A percentile compares a stretch with the other conserved stretches of the same genome.
Evolutionary conservation across 2,113 vertebrate genomes (phyloP).

Genomic region (Peromyscus polionotus): DNA sequence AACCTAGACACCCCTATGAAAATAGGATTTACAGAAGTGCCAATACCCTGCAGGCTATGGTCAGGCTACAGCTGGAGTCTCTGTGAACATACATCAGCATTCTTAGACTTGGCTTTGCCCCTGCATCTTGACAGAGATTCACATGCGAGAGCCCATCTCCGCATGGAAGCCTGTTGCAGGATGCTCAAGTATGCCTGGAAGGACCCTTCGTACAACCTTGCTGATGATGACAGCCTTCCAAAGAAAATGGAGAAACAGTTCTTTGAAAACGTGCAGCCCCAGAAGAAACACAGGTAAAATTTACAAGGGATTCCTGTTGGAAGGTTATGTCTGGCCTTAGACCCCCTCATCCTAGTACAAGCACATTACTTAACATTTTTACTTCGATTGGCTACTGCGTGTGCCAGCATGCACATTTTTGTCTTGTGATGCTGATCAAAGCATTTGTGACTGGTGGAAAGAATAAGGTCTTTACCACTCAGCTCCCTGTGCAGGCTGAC

Average conservation of each 20-base stretch:
- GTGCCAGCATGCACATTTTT: not conserved
- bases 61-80: not conserved
- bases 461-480: not conserved
- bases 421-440: not conserved
- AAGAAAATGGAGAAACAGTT: slow-evolving; percentile 46
- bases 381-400: not conserved
- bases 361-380: not conserved
- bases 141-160: slow-evolving; percentile 72
- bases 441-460: not conserved
- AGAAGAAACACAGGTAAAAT: slow-evolving; percentile 73
- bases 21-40: not conserved
- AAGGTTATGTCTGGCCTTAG: not conserved
- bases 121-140: slow-evolving; percentile 69
- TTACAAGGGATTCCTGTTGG: not conserved
- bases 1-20: not conserved
- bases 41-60: not conserved
- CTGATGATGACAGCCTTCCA: not conserved
- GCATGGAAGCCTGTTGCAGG: slow-evolving; percentile 42
- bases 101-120: slow-evolving; percentile 20
- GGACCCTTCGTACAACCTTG: not conserved
- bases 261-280: slow-evolving; percentile 56
- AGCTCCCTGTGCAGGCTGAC: not conserved
- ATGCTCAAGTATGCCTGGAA: slow-evolving; percentile 72
- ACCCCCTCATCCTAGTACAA: not conserved
- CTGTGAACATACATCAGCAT: not conserved